Evolutionary conservation across 2,888 invertebrate species (phyloP), one percentile per base, ranked within the genome.

Genomic region (Lacanobia wlatinum): DNA sequence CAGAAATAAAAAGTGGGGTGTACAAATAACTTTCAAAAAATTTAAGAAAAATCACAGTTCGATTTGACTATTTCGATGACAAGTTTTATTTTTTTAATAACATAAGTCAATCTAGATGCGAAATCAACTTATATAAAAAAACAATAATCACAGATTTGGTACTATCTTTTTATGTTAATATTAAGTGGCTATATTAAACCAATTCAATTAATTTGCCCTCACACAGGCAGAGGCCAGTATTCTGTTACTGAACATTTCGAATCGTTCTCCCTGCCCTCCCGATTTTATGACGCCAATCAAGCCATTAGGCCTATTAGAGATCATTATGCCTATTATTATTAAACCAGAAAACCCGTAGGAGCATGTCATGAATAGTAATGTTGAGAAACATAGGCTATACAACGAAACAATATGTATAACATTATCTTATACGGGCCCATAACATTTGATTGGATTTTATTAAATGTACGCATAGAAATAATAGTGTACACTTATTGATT

Each of bases 271-370:
- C 73, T 86, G 81, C 87, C 87, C 88, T 88, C 82, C 86, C 76
- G 88, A 90, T 93, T 94, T 94, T 94, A 94, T 89, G 92, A 92
- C 90, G 89, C 90, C 92, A 92, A 94, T 94, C 91, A 93, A 90
- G 83, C 90, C 85, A 93, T 93, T 93, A 93, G 85, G 82, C 91
- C 91, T 92, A 93, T 94, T 94, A 94, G 87, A 91, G 91, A 87
- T 90, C 89, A 92, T 92, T 91, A 92, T 88, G 84, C 79, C 89
- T 92, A 92, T 91, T 92, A 92, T 91, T 89, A 90, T 88, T 89
- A 85, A 84, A 87, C 86, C 87, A 89, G 87, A 87, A 81, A 87
- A 89, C 78, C 86, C 75, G 84, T 86, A 89, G 80, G 74, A 87
- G 69, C 87, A 88, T 89, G 85, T 86, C 84, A 86, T 91, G 90